Conservation (phyloP, 2,113 vertebrate genomes). For the Cyanoliseus patagonus region DNA sequence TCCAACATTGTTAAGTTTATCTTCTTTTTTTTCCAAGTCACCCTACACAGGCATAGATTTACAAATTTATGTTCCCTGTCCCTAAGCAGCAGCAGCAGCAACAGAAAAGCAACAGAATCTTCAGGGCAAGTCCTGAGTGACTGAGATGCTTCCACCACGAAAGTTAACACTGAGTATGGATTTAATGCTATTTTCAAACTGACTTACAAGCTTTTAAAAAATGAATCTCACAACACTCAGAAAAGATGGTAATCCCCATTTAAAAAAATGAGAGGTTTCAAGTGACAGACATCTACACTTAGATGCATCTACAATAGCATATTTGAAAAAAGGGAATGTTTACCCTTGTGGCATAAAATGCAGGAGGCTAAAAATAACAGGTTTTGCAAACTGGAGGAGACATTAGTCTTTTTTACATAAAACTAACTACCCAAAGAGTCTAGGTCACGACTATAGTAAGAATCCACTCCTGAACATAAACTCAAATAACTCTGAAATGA, state of each 20-base stretch:
- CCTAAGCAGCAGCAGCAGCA: constrained; percentile 51
- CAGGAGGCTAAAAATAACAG: not conserved
- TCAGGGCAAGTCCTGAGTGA: constrained; percentile 50
- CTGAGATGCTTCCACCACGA: constrained; percentile 15
- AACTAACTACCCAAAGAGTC: not conserved
- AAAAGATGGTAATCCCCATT: not conserved
- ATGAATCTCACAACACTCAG: accelerated
- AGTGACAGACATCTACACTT: not conserved
- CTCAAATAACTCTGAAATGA: not conserved
- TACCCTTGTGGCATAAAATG: not conserved
- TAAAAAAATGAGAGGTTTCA: not conserved
- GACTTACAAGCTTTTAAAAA: not conserved
- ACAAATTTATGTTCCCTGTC: constrained; percentile 44
- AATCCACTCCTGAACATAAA: not conserved
- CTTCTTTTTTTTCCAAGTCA: constrained; percentile 60
- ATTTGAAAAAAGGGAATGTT: not conserved
- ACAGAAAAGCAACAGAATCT: constrained; percentile 60
- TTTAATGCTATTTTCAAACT: constrained; percentile 21
- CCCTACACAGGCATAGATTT: constrained; percentile 52
- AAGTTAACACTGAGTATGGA: not conserved
- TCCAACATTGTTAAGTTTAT: not conserved
- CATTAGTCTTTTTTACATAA: not conserved
- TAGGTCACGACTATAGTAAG: not conserved
- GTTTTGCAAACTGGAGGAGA: not conserved
- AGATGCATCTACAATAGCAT: not conserved